Evolutionary conservation across 2,113 vertebrate species (phyloP).

Genomic region (Melanerpes aurifrons): DNA sequence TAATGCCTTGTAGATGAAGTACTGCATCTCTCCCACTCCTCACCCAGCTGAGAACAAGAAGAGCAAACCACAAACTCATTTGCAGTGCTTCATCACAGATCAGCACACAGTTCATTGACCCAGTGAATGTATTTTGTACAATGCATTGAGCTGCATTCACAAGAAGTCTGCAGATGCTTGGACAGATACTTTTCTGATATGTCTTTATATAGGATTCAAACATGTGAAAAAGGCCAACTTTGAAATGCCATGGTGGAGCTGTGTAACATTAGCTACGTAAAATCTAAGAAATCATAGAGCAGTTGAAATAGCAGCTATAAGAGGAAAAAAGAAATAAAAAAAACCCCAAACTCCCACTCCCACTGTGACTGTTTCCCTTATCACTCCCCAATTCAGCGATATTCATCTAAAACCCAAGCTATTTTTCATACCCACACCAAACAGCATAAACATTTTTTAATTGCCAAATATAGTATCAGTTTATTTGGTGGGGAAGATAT

Average conservation of each 20-base stretch:
- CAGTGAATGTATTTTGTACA: not conserved
- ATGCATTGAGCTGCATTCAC: not conserved
- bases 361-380: not conserved
- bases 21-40: not conserved
- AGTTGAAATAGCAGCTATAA: not conserved
- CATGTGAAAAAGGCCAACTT: not conserved
- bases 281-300: not conserved
- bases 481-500: not conserved
- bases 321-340: not conserved
- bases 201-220: not conserved
- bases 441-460: not conserved
- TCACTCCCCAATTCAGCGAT: not conserved
- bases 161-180: not conserved
- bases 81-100: not conserved
- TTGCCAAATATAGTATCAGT: not conserved
- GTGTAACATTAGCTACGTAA: not conserved
- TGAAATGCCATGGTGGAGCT: not conserved
- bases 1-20: not conserved
- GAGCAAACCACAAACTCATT: fast-evolving
- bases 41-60: not conserved
- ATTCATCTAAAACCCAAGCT: not conserved
- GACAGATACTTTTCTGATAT: not conserved
- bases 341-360: not conserved
- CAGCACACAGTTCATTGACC: not conserved
- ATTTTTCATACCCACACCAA: not conserved